Evolutionary conservation across 2,113 vertebrate species (phyloP).

Genomic region (Ancistrus triradiatus): DNA sequence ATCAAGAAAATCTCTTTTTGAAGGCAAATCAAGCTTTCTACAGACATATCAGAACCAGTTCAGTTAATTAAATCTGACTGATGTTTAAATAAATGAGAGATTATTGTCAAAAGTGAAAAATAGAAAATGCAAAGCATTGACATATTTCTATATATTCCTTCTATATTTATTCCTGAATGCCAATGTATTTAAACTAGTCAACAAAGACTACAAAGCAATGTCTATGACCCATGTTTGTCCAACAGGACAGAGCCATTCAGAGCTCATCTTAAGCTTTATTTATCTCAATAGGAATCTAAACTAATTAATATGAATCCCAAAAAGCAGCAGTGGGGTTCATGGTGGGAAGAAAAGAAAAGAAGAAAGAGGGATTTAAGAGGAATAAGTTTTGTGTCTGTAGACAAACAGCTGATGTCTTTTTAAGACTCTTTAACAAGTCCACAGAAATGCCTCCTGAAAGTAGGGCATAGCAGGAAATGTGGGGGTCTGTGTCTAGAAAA

Average conservation of each 20-base stretch:
- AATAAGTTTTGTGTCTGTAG: slow-evolving; percentile 82
- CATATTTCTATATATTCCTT: too few relatives aligned
- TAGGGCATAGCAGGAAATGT: slow-evolving; percentile 11
- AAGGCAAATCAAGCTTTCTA: too few relatives aligned
- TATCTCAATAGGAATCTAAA: slow-evolving; percentile 94
- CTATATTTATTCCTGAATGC: too few relatives aligned
- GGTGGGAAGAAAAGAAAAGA: slow-evolving; percentile 50
- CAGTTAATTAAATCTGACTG: too few relatives aligned
- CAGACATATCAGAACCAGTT: too few relatives aligned
- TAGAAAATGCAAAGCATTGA: too few relatives aligned
- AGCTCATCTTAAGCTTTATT: slow-evolving; percentile 79
- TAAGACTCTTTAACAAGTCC: slow-evolving; percentile 78
- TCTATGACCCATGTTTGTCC: slow-evolving; percentile 65
- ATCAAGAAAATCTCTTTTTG: too few relatives aligned
- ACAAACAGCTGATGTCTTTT: slow-evolving; percentile 87
- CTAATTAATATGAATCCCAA: slow-evolving; percentile 93
- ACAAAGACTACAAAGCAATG: slow-evolving; percentile 59
- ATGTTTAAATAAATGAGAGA: too few relatives aligned
- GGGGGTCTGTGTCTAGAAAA: slow-evolving; percentile 1
- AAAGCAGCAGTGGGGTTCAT: slow-evolving; percentile 72
- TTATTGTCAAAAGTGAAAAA: too few relatives aligned
- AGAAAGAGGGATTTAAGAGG: slow-evolving; percentile 68
- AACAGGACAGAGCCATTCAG: slow-evolving; percentile 67
- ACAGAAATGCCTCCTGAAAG: slow-evolving; percentile 58
- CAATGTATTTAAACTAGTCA: too few relatives aligned